Base-by-base conservation (phyloP, 2,888 invertebrate species). In the Dorcus hopei region DNA sequence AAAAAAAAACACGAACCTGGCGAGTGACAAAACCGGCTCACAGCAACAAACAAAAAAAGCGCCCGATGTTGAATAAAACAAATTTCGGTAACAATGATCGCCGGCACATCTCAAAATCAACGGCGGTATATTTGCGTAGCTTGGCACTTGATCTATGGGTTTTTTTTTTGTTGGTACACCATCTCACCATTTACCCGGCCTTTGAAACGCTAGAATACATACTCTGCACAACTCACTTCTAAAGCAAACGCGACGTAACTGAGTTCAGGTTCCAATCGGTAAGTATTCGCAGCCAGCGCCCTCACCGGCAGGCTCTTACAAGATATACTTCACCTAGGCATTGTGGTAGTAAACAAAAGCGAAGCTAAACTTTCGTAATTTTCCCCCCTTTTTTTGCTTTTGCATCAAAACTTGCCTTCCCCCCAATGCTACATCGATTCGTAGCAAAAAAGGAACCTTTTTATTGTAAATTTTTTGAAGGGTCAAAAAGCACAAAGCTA, bases 1-100 rank as follows among this genome's bases (percentile, higher is more conserved):
- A 59, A 55, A 45, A 50, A 19, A 59, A 59, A 55, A 40, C 45
- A 54, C 59, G 52, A 59, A 33, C 49, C 70, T 70, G 71, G 70
- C 70, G 69, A 71, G 72, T 72, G 72, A 72, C 72, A 65, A 68
- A 71, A 72, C 72, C 72, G 72, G 74, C 72, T 70, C 62, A 62
- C 65, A 55, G 52, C 49, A 58, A 57, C 55, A 54, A 56, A 52
- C 33, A 54, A 58, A 61, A 61, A 50, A 49, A 26, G 39, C 39
- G 14, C 41, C 26, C 19, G 23, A 45, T 23, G 11, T 23, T 45
- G 9, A 23, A 45, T 19, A 19, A 45, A 45, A 45, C 45, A 14
- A 16, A 45, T 45, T 45, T 45, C 9, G 19, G 45, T 45, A 45
- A 45, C 45, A 3, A 45, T 6, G 26, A 33, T 7, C 6, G 26